These are phyloP conservation scores for Galerucella pusilla DNA, from an alignment of 2,888 invertebrate genomes.

Conservation along the genomic window DNA sequence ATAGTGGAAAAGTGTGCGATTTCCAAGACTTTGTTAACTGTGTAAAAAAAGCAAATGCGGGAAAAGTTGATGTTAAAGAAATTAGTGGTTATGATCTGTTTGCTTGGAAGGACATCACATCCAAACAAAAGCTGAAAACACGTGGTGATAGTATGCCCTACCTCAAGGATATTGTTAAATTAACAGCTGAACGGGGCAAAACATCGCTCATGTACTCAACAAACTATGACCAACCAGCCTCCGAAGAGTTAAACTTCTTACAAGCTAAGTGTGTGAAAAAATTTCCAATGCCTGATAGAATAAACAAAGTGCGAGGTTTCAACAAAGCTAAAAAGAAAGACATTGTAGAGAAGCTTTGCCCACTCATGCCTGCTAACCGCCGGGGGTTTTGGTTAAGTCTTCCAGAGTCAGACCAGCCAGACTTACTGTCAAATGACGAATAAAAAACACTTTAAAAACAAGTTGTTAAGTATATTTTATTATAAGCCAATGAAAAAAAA, in stretches of 20 bases:
- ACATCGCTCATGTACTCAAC: neutral
- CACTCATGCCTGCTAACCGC: neutral
- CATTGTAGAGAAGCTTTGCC: neutral
- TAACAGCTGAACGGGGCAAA: neutral
- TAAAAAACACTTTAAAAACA: neutral
- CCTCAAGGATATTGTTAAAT: conserved; percentile 11
- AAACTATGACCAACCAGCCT: neutral
- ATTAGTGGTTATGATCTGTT: conserved; percentile 2
- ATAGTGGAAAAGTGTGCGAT: conserved; percentile 23
- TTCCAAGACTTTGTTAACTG: conserved; percentile 23
- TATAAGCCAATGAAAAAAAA: neutral
- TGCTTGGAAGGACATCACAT: conserved; percentile 8
- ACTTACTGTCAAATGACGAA: neutral
- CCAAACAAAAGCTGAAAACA: conserved; percentile 5
- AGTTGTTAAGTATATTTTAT: neutral
- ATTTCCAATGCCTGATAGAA: neutral
- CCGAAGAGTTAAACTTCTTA: neutral
- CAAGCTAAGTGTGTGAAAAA: neutral
- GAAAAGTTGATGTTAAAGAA: conserved; percentile 10
- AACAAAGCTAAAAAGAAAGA: conserved; percentile 5
- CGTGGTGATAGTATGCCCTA: conserved; percentile 6
- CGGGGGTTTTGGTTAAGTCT: neutral
- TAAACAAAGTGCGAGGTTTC: neutral
- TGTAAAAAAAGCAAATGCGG: conserved; percentile 17
- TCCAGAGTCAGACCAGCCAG: neutral